These are phyloP conservation scores for Pao palembangensis DNA, from an alignment of 2,113 vertebrate genomes.

Conservation along the genomic window DNA sequence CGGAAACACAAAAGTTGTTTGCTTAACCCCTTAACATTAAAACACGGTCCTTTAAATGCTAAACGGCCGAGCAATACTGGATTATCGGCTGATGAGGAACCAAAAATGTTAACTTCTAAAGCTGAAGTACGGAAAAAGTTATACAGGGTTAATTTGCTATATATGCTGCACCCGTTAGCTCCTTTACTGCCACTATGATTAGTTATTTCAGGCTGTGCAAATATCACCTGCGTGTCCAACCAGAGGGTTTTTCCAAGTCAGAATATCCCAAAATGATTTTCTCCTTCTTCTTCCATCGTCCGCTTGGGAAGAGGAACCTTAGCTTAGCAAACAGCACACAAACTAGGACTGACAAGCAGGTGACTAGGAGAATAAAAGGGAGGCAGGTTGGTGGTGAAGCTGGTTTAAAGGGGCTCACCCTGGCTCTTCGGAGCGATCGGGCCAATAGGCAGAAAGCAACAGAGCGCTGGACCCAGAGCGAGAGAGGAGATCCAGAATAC, in stretches of 20 bases:
- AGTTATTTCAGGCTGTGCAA: not conserved
- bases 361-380: slow-evolving; percentile 30
- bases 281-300: not conserved
- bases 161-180: not conserved
- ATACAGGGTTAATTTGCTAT: not conserved
- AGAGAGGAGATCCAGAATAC: slow-evolving; percentile 70
- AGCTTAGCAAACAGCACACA: slow-evolving; percentile 16
- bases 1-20: slow-evolving; percentile 27
- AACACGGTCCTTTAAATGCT: too few relatives aligned
- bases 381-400: slow-evolving; percentile 25
- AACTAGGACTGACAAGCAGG: slow-evolving; percentile 3
- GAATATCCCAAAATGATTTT: slow-evolving; percentile 16
- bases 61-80: too few relatives aligned
- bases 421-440: slow-evolving; percentile 54
- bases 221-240: not conserved
- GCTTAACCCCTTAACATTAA: too few relatives aligned
- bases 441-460: slow-evolving; percentile 34
- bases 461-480: slow-evolving; percentile 52
- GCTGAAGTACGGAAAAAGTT: not conserved
- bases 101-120: too few relatives aligned
- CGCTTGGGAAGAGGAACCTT: not conserved
- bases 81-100: too few relatives aligned
- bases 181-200: too few relatives aligned
- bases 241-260: not conserved
- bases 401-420: slow-evolving; percentile 60